phyloP scores from a whole-genome alignment of 2,888 invertebrate species.

The Lacanobia oleracea region DNA sequence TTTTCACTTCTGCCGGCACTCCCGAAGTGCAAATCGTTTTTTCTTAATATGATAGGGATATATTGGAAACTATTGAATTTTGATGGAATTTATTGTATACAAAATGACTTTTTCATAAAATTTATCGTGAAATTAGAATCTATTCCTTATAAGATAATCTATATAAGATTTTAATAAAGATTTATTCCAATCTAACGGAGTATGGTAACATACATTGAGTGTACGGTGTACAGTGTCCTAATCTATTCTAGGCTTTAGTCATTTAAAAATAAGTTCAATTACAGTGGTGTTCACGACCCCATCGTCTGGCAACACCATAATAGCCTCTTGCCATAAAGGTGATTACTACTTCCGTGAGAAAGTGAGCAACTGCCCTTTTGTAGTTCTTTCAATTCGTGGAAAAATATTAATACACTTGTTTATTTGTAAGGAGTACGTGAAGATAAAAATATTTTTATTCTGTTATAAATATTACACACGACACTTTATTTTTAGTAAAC shows the following conservation, averaged over 20 bases:
- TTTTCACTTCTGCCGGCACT: too few relatives aligned
- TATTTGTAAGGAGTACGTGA: conserved; percentile 17
- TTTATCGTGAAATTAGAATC: too few relatives aligned
- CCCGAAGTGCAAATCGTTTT: too few relatives aligned
- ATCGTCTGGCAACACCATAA: conserved; percentile 15
- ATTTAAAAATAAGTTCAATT: conserved; percentile 18
- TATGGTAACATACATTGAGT: too few relatives aligned
- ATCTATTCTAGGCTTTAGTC: not conserved
- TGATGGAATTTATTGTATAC: too few relatives aligned
- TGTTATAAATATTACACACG: conserved; percentile 34
- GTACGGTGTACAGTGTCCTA: too few relatives aligned
- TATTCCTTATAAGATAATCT: too few relatives aligned
- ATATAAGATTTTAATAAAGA: too few relatives aligned
- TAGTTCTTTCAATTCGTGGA: conserved; percentile 14
- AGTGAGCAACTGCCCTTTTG: conserved; percentile 9
- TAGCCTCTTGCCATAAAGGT: conserved; percentile 11
- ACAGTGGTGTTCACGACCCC: conserved; percentile 18
- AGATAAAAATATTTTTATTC: conserved; percentile 41
- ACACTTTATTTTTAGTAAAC: conserved; percentile 32
- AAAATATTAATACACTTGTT: conserved; percentile 30
- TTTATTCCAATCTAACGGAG: too few relatives aligned
- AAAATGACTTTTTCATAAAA: too few relatives aligned
- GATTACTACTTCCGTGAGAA: conserved; percentile 39
- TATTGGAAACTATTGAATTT: too few relatives aligned
- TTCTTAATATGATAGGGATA: too few relatives aligned